Evolutionary conservation across 1,140 invertebrate species (phyloP).

Genomic region (Colletes gigas): DNA sequence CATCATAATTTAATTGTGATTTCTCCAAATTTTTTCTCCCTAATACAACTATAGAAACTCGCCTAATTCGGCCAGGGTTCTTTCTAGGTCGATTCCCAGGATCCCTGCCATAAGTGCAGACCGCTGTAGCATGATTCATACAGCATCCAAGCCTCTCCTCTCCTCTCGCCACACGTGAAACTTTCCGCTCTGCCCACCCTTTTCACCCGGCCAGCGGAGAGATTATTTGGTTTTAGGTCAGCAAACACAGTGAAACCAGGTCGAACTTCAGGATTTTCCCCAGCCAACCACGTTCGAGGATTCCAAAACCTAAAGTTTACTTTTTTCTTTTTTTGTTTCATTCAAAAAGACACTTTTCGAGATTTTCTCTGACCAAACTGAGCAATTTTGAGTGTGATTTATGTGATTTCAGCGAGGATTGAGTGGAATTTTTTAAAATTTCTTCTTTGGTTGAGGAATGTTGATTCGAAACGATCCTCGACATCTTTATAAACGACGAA

Average conservation of each 20-base stretch:
- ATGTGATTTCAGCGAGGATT: no score
- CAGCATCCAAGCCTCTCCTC: no score
- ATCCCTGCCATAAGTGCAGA: background rate
- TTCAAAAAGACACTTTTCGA: no score
- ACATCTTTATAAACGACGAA: no score
- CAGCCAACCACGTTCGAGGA: conserved; percentile 14
- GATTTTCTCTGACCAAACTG: no score
- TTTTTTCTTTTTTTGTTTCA: background rate
- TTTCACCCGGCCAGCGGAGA: conserved; percentile 26
- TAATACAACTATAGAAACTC: background rate
- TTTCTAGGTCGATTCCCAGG: background rate
- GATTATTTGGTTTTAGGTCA: conserved; percentile 60
- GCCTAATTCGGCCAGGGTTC: background rate
- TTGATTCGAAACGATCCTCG: no score
- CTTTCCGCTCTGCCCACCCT: conserved; percentile 26
- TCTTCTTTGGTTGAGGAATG: no score
- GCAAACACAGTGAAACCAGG: conserved; percentile 21
- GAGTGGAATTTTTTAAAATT: no score
- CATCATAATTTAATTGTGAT: no score
- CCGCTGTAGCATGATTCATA: background rate
- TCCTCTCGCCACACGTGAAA: conserved; percentile 10
- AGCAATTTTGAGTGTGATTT: no score
- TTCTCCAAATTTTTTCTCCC: no score
- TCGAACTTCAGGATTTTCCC: conserved; percentile 42
- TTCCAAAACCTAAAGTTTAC: conserved; percentile 20